Percentiles rank a stretch among this genome's conserved stretches.
Conservation (phyloP, 2,888 invertebrate species). For the Abrostola triplasia region DNA sequence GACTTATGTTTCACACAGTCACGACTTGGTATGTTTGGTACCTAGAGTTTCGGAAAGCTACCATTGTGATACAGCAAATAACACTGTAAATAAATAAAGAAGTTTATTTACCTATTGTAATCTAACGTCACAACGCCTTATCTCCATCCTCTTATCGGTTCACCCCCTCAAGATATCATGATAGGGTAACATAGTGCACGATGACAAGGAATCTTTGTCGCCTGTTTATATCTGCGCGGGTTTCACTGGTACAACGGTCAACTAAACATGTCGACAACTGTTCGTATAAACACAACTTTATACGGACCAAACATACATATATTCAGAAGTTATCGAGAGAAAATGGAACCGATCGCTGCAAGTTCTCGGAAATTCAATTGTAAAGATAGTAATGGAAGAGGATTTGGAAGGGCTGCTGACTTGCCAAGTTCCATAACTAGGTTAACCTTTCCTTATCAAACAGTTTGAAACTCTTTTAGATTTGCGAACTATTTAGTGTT, state of each 20-base stretch:
- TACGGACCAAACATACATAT: conserved; percentile 18
- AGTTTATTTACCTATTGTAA: neutral
- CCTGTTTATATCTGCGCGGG: conserved; percentile 11
- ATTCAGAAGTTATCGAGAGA: conserved; percentile 20
- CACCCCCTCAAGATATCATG: neutral
- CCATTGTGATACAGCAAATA: neutral
- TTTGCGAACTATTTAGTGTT: too few species aligned
- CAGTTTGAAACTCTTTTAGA: conserved; percentile 5
- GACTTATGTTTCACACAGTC: too few species aligned
- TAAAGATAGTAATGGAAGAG: conserved; percentile 26
- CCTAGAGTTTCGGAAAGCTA: conserved; percentile 10
- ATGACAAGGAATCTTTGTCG: conserved; percentile 12
- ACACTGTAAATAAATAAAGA: too few species aligned
- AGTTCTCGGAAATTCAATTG: conserved; percentile 46
- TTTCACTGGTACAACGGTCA: conserved; percentile 1
- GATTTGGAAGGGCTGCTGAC: conserved; percentile 34
- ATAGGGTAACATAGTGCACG: neutral
- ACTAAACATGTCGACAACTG: conserved; percentile 9
- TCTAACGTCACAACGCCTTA: neutral
- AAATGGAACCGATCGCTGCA: conserved; percentile 38
- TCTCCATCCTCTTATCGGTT: conserved; percentile 2
- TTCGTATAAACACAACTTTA: conserved; percentile 10
- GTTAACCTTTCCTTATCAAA: conserved; percentile 29
- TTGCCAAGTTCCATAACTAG: conserved; percentile 31
- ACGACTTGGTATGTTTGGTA: conserved; percentile 21